These are phyloP conservation scores for Tympanuchus pallidicinctus DNA, from an alignment of 2,113 vertebrate genomes.

Conservation along the genomic window DNA sequence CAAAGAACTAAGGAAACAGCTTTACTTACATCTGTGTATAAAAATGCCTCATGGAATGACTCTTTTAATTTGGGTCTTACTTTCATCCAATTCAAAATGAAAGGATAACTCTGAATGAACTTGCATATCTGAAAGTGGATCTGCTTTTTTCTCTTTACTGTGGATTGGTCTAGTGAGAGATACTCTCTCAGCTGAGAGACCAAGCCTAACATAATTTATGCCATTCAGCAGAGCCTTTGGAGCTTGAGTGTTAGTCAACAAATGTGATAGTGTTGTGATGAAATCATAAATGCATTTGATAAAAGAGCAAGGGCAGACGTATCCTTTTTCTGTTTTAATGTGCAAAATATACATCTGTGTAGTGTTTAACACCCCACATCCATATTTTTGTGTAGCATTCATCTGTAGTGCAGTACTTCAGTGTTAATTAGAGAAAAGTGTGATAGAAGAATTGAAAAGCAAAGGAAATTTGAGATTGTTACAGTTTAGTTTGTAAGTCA, in stretches of 20 bases:
- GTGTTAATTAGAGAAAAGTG: background rate
- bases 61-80: background rate
- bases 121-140: background rate
- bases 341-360: background rate
- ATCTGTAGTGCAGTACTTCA: background rate
- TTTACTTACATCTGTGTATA: background rate
- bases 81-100: constrained; percentile 5
- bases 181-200: background rate
- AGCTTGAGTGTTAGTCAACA: background rate
- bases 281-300: background rate
- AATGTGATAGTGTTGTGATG: background rate
- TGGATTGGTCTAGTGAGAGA: background rate
- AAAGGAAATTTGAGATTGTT: background rate
- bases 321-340: background rate
- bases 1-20: background rate
- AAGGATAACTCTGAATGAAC: background rate
- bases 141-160: background rate
- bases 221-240: background rate
- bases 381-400: background rate
- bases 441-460: background rate
- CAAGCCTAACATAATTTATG: background rate
- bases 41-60: background rate
- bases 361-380: background rate
- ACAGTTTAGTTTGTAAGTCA: background rate
- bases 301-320: background rate